These are phyloP conservation scores for Anarsia innoxiella DNA, from an alignment of 2,888 invertebrate species.

Conservation along the genomic window DNA sequence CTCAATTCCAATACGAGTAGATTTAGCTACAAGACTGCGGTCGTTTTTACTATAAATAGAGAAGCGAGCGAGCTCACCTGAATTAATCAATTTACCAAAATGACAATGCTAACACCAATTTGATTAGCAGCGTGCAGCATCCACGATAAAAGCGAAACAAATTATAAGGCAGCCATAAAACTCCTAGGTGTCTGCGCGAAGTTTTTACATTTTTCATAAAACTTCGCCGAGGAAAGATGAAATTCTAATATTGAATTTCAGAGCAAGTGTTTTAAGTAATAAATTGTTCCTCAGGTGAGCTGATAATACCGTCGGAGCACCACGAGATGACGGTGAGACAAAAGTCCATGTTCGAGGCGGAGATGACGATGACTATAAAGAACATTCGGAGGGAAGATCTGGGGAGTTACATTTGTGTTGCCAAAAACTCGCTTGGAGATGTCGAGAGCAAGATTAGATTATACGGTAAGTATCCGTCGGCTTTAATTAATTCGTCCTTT, in stretches of 20 bases:
- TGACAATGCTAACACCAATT: constrained; percentile 36
- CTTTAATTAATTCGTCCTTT: constrained; percentile 7
- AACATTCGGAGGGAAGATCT: constrained; percentile 86
- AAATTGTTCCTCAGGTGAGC: constrained; percentile 78
- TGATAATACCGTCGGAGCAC: constrained; percentile 89
- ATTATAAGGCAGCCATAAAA: constrained; percentile 70
- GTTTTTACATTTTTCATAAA: constrained; percentile 74
- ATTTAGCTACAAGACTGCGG: too few species aligned
- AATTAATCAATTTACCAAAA: constrained; percentile 17
- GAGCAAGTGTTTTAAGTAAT: constrained; percentile 60
- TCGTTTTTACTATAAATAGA: too few species aligned
- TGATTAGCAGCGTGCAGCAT: constrained; percentile 48
- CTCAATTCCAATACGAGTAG: too few species aligned
- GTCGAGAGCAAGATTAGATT: constrained; percentile 92
- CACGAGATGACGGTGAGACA: constrained; percentile 84
- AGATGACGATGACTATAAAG: constrained; percentile 88
- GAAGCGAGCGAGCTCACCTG: too few species aligned
- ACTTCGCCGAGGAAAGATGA: constrained; percentile 61
- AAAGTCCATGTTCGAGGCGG: constrained; percentile 87
- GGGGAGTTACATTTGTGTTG: constrained; percentile 90
- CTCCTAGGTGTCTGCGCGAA: constrained; percentile 66
- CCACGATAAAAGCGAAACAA: constrained; percentile 66
- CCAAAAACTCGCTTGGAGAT: constrained; percentile 90
- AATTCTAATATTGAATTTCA: constrained; percentile 72
- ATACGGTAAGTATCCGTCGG: constrained; percentile 78